Conservation (phyloP, 2,888 invertebrate genomes). For the Heliconius hortense region DNA sequence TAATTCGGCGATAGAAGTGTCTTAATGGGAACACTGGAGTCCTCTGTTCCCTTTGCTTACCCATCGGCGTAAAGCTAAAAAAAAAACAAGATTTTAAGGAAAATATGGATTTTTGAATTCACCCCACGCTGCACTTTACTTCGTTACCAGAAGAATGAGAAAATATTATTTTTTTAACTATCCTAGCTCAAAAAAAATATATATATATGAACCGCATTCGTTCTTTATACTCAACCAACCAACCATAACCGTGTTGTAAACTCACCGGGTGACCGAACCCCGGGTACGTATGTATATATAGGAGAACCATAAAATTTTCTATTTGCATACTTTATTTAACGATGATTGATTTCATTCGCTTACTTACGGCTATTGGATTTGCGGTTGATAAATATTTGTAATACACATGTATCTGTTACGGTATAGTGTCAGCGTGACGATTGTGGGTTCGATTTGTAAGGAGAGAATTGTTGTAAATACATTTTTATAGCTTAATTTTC, state of each 20-base stretch:
- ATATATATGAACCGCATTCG: not conserved
- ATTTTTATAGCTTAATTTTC: not conserved
- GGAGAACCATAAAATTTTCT: constrained; percentile 22
- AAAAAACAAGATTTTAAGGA: no score
- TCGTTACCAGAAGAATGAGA: not conserved
- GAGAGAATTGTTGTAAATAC: not conserved
- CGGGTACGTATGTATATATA: not conserved
- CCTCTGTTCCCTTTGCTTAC: no score
- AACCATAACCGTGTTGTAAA: constrained; percentile 4
- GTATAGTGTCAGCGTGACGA: not conserved
- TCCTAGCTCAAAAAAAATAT: not conserved
- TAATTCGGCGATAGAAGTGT: no score
- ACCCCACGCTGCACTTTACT: not conserved
- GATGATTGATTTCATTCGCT: constrained; percentile 25
- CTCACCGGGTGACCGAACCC: constrained; percentile 7
- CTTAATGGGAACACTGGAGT: no score
- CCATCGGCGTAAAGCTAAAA: no score
- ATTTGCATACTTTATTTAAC: constrained; percentile 30
- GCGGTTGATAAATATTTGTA: constrained; percentile 7
- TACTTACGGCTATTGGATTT: constrained; percentile 6
- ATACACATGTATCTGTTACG: not conserved
- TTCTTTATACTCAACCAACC: not conserved
- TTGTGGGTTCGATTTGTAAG: not conserved
- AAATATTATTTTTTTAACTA: no score
- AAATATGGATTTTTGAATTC: no score